Percentiles rank a stretch among this genome's conserved stretches.
Evolutionary conservation across 2,113 vertebrate species (phyloP).

Genomic region (Dermatemys mawii): DNA sequence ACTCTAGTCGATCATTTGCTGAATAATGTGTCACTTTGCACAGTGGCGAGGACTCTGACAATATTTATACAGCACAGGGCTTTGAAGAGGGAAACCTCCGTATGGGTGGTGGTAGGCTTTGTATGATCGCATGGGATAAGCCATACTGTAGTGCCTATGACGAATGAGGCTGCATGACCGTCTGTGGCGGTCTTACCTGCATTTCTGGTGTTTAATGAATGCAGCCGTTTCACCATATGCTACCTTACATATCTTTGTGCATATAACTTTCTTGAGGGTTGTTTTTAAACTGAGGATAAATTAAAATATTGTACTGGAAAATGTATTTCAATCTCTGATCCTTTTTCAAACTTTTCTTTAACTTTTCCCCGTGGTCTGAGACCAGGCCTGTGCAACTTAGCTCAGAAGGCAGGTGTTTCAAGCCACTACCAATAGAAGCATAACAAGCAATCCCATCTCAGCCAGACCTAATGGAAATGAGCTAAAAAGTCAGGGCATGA

Average conservation of each 20-base stretch:
- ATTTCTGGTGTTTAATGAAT: not conserved
- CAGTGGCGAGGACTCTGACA: not conserved
- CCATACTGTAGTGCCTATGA: not conserved
- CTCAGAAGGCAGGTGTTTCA: not conserved
- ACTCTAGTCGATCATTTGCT: not conserved
- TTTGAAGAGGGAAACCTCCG: not conserved
- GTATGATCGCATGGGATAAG: not conserved
- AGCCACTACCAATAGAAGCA: not conserved
- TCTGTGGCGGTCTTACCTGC: not conserved
- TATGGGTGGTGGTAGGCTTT: not conserved
- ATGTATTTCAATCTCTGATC: not conserved
- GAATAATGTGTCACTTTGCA: not conserved
- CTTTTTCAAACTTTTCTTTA: not conserved
- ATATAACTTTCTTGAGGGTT: not conserved
- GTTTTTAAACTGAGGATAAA: not conserved
- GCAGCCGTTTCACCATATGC: not conserved
- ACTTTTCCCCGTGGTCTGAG: not conserved
- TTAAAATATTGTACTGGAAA: not conserved
- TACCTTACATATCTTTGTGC: not conserved
- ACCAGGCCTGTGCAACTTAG: not conserved
- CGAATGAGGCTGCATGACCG: not conserved
- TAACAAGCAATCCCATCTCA: not conserved
- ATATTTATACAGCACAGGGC: not conserved
- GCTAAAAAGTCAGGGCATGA: not conserved
- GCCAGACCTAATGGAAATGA: not conserved